A percentile compares a stretch with the other conserved stretches of the same genome.
Evolutionary conservation across 2,888 invertebrate genomes (phyloP).

Genomic region (Selenia dentaria): DNA sequence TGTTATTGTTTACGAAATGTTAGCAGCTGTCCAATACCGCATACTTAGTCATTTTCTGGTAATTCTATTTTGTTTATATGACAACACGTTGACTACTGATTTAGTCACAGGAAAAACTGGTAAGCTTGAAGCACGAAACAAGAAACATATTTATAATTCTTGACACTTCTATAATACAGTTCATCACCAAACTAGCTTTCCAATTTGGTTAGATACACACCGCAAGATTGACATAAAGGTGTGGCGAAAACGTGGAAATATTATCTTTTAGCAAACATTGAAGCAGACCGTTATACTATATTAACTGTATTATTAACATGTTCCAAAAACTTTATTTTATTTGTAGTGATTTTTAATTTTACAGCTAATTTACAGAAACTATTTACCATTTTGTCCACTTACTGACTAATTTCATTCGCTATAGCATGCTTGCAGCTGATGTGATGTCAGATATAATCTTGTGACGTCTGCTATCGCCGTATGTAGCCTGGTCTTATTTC

Average conservation of each 20-base stretch:
- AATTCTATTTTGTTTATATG: not conserved
- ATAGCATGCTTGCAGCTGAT: slow-evolving; percentile 25
- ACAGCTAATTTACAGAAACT: too few species aligned
- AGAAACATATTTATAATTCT: too few species aligned
- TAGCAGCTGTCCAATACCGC: too few species aligned
- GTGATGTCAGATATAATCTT: slow-evolving; percentile 28
- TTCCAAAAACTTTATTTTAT: not conserved
- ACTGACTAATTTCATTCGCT: slow-evolving; percentile 1
- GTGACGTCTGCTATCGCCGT: slow-evolving; percentile 21
- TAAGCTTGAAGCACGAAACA: too few species aligned
- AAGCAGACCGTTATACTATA: not conserved
- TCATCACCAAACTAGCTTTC: too few species aligned
- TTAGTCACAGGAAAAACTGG: too few species aligned
- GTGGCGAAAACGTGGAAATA: not conserved
- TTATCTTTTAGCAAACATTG: not conserved
- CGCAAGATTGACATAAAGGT: not conserved
- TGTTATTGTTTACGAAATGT: too few species aligned
- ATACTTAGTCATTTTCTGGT: not conserved
- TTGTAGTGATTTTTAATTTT: not conserved
- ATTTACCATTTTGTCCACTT: not conserved
- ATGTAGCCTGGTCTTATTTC: too few species aligned
- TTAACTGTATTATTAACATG: not conserved
- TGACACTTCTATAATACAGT: too few species aligned
- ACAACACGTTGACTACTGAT: not conserved
- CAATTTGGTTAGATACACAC: too few species aligned